Evolutionary conservation across 2,888 invertebrate species (phyloP).

Genomic region (Phyllotreta cruciferae): DNA sequence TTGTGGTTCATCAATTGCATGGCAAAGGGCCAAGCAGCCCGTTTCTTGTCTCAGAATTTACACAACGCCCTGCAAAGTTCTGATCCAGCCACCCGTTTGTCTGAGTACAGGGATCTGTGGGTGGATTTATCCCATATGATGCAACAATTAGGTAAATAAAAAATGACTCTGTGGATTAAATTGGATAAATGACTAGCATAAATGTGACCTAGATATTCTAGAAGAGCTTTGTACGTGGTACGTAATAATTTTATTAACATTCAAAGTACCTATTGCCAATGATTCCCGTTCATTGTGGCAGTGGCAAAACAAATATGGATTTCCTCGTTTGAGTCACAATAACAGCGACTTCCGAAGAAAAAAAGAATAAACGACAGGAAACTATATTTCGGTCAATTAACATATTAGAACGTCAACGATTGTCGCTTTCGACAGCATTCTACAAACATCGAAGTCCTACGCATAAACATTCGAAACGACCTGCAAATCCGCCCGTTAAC

Average conservation of each 20-base stretch:
- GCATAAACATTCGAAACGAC: constrained; percentile 1
- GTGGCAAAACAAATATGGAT: not conserved
- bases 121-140: constrained; percentile 79
- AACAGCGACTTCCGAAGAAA: constrained; percentile 8
- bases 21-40: constrained; percentile 62
- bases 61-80: constrained; percentile 69
- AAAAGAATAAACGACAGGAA: constrained; percentile 4
- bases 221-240: no score
- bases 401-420: not conserved
- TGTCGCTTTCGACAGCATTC: constrained; percentile 14
- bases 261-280: not conserved
- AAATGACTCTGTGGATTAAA: no score
- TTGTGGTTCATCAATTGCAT: constrained; percentile 67
- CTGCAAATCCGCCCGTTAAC: constrained; percentile 16
- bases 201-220: no score
- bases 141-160: constrained; percentile 72
- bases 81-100: constrained; percentile 70
- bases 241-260: not conserved
- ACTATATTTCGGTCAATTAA: constrained; percentile 1
- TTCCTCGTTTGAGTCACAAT: constrained; percentile 9
- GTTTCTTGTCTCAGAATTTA: constrained; percentile 69
- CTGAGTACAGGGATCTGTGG: constrained; percentile 69
- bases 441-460: constrained; percentile 13
- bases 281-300: not conserved
- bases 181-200: not conserved